Conservation (phyloP, 1,140 invertebrate species). For the Agraylea sexmaculata region DNA sequence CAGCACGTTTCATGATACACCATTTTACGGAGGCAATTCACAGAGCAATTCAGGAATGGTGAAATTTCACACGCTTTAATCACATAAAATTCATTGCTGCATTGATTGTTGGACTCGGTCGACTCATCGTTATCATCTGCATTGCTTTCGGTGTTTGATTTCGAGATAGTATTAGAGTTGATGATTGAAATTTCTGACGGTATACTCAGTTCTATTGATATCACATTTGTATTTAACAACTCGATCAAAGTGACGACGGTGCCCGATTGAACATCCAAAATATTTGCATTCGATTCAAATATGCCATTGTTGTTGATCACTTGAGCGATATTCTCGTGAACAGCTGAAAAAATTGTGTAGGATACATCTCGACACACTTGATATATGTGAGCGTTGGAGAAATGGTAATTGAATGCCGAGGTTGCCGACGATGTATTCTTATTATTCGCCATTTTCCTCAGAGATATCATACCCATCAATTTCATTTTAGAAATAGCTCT, state of each 20-base stretch:
- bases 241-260: conserved; percentile 10
- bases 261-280: conserved; percentile 14
- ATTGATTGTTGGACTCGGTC: not conserved
- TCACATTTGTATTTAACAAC: conserved; percentile 1
- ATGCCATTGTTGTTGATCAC: conserved; percentile 1
- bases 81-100: conserved; percentile 1
- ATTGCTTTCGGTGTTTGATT: not conserved
- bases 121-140: not conserved
- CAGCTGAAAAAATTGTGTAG: conserved; percentile 12
- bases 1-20: too few species aligned
- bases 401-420: conserved; percentile 8
- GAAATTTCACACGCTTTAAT: conserved; percentile 7
- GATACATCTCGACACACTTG: conserved; percentile 6
- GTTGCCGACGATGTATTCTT: not conserved
- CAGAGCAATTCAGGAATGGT: conserved; percentile 2
- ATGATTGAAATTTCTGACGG: conserved; percentile 9
- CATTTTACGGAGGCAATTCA: not conserved
- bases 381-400: conserved; percentile 12
- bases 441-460: conserved; percentile 29
- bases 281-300: not conserved
- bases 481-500: conserved; percentile 42
- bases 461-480: conserved; percentile 42
- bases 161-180: not conserved
- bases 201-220: conserved; percentile 8
- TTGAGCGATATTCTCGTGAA: conserved; percentile 1